phyloP scores from a whole-genome alignment of 2,113 vertebrate genomes.

The Numida meleagris region DNA sequence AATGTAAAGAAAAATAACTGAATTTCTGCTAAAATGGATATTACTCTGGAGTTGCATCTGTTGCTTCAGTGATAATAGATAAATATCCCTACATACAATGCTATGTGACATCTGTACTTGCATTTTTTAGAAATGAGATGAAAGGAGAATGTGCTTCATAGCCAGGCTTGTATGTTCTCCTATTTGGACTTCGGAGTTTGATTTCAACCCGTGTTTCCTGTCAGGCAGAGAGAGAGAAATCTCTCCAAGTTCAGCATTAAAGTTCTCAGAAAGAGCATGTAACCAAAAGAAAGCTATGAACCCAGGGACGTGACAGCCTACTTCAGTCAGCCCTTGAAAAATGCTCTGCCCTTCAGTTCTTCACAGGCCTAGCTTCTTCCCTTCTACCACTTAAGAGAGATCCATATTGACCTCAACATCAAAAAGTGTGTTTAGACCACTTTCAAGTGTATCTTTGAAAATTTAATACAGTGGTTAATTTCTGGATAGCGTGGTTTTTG shows the following conservation, averaged over 20 bases:
- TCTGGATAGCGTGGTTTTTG: not conserved
- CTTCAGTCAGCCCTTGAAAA: not conserved
- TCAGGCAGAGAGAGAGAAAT: not conserved
- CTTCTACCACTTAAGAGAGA: not conserved
- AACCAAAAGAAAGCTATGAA: not conserved
- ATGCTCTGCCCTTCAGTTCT: not conserved
- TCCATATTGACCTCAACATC: not conserved
- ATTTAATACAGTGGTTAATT: not conserved
- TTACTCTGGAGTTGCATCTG: not conserved
- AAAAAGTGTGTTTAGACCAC: not conserved
- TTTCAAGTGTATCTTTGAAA: not conserved
- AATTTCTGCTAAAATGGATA: not conserved
- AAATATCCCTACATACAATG: not conserved
- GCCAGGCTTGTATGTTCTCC: fast-evolving
- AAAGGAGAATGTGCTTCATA: not conserved
- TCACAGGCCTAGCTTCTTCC: not conserved
- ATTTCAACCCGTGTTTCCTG: not conserved
- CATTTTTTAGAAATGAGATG: not conserved
- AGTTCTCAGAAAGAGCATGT: not conserved
- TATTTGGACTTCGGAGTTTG: not conserved
- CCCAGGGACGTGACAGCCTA: not conserved
- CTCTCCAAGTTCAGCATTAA: not conserved
- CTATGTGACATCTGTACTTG: not conserved
- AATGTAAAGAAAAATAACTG: not conserved
- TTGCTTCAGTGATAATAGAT: not conserved